These are phyloP conservation scores for Microcebus jonahi DNA, from an alignment of 2,113 vertebrate species.

Conservation along the genomic window DNA sequence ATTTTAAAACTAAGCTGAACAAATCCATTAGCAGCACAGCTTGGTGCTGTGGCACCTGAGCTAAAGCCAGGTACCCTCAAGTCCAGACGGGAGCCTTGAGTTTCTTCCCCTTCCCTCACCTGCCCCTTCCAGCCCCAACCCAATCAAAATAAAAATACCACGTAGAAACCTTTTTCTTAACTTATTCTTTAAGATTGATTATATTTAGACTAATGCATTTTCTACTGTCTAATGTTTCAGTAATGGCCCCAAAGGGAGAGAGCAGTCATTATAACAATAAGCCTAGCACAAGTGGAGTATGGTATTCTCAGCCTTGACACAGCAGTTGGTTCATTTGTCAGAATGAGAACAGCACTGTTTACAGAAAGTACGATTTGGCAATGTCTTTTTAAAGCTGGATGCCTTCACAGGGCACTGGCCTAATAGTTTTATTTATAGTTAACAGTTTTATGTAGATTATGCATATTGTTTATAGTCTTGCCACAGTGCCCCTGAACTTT, in stretches of 20 bases:
- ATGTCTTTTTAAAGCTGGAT: constrained; percentile 72
- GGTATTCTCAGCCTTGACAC: constrained; percentile 77
- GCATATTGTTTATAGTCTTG: constrained; percentile 47
- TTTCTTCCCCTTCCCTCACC: constrained; percentile 55
- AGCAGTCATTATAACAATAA: constrained; percentile 70
- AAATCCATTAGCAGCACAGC: background rate
- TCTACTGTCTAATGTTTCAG: constrained; percentile 75
- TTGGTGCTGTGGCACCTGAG: background rate
- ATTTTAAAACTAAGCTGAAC: background rate
- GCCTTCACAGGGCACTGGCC: constrained; percentile 66
- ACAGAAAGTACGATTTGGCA: constrained; percentile 68
- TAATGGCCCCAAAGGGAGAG: constrained; percentile 77
- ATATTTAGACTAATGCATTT: constrained; percentile 74
- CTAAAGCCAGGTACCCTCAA: constrained; percentile 39
- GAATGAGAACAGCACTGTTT: constrained; percentile 80
- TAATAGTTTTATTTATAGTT: constrained; percentile 75
- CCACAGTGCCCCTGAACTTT: background rate
- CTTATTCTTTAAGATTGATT: constrained; percentile 70
- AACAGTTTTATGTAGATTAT: constrained; percentile 63
- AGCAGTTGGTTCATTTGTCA: constrained; percentile 79
- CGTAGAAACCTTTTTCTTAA: constrained; percentile 66
- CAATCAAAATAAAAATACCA: constrained; percentile 65
- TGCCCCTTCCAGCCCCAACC: background rate
- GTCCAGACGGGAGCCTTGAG: background rate
- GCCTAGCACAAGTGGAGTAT: constrained; percentile 62